Evolutionary conservation across 1,140 invertebrate genomes (phyloP), one percentile per base, ranked within the genome.

Genomic region (Dolichoris vasculosae): DNA sequence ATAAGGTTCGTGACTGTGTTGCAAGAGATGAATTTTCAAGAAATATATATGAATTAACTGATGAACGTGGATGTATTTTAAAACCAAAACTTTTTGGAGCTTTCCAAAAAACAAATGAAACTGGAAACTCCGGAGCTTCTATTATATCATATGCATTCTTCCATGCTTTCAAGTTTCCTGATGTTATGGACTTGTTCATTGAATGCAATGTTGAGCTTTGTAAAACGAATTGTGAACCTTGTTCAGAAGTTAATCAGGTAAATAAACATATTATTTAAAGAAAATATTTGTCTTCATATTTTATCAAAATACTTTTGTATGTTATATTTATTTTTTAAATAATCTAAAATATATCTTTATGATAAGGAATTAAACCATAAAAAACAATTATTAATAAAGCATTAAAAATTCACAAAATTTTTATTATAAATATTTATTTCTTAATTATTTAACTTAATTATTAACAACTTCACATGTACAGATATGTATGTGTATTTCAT

Each of bases 121-220:
- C 96, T 20, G 95, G 95, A 64, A 95, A 95, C 75, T 95, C 95
- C 0, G 96, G 96, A n/a, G 96, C 96, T 8, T 96, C 96, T 0
- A 94, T 97, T 13, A 96, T 97, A 48, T 96, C 97, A 0, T 98
- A 95, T 88, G 96, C 97, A 0, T 96, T 95, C 92, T 96, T 98
- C 91, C 96, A 96, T 91, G 97, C 97, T 0, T 97, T 98, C 91
- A 97, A 97, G 92, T 98, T 98, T 92, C 97, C 97, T 0, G 97
- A 98, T 89, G 95, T 96, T 40, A 97, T 97, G 95, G 97, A 98
- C 88, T 93, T 98, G 20, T 96, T 96, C 85, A 95, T 98, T 59
- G 96, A 97, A 89, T 98, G 97, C 89, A 97, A 97, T 84, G 95
- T 98, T 0, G 96, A 97, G 89, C 92, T 98, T 0, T 97, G 97